Evolutionary conservation across 2,113 vertebrate species (phyloP).

Genomic region (Anolis carolinensis): DNA sequence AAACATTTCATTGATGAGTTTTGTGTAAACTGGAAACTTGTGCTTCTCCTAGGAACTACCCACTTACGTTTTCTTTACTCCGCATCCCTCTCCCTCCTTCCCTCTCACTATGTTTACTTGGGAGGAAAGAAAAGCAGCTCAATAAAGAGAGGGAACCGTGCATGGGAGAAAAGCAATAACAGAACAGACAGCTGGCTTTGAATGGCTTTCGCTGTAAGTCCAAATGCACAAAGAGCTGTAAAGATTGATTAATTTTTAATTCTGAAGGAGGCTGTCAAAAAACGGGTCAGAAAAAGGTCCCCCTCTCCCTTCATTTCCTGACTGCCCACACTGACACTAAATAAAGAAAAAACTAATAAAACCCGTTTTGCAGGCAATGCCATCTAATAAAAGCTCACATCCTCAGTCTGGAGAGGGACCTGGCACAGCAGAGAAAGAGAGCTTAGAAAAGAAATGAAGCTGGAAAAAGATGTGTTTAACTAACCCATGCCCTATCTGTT

Average conservation of each 20-base stretch:
- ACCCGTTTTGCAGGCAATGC: neutral
- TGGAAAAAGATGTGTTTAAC: neutral
- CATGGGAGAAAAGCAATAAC: neutral
- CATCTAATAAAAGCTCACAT: rapidly evolving
- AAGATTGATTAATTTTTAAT: conserved; percentile 42
- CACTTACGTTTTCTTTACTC: neutral
- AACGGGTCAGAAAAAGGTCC: neutral
- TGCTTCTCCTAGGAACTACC: neutral
- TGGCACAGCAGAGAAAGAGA: neutral
- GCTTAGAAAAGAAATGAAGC: neutral
- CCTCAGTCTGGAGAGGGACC: rapidly evolving
- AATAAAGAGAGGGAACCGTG: neutral
- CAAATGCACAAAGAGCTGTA: neutral
- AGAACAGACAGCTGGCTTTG: neutral
- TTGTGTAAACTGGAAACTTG: neutral
- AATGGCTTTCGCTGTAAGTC: neutral
- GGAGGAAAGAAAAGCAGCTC: neutral
- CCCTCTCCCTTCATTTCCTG: conserved; percentile 17
- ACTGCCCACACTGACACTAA: neutral
- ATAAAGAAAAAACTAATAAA: conserved; percentile 21
- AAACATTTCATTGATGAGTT: neutral
- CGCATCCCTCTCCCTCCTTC: neutral
- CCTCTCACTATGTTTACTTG: neutral
- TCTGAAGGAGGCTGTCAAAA: conserved; percentile 17
- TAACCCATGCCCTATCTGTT: neutral